These are phyloP conservation scores for Galemys pyrenaicus DNA, from an alignment of 2,113 vertebrate species.

Conservation along the genomic window DNA sequence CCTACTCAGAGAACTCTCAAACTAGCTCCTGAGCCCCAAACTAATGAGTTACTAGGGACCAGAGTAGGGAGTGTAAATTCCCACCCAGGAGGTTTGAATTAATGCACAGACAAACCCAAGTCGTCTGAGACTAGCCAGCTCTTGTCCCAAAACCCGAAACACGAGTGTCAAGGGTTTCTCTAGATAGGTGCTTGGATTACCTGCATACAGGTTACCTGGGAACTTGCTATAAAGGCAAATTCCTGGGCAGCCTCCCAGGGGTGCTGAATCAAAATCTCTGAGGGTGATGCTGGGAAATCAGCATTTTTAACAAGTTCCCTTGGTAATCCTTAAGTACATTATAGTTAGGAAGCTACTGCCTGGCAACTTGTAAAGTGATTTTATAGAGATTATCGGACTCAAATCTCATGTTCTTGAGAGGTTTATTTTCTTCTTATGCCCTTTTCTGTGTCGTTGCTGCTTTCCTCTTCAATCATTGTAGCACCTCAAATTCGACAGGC, in stretches of 20 bases:
- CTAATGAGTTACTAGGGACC: not conserved
- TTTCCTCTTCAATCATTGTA: not conserved
- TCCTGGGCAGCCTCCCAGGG: not conserved
- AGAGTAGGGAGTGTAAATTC: slow-evolving; percentile 26
- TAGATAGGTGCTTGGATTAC: not conserved
- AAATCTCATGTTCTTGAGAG: not conserved
- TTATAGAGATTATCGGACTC: not conserved
- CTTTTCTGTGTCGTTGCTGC: not conserved
- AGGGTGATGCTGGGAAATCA: not conserved
- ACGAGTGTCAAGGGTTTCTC: not conserved
- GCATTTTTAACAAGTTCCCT: slow-evolving; percentile 12
- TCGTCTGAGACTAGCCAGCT: too few species aligned
- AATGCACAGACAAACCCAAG: not conserved
- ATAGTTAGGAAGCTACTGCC: not conserved
- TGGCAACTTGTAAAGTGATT: not conserved
- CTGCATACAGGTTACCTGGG: not conserved
- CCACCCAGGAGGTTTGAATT: slow-evolving; percentile 49
- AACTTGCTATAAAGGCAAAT: not conserved
- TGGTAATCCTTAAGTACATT: not conserved
- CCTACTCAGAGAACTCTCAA: not conserved
- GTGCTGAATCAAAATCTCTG: not conserved
- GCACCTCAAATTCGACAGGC: not conserved
- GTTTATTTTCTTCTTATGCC: not conserved
- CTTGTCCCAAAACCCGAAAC: too few species aligned
- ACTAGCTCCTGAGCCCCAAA: not conserved